These are phyloP conservation scores for Istiophorus platypterus DNA, from an alignment of 2,113 vertebrate species.

Conservation along the genomic window DNA sequence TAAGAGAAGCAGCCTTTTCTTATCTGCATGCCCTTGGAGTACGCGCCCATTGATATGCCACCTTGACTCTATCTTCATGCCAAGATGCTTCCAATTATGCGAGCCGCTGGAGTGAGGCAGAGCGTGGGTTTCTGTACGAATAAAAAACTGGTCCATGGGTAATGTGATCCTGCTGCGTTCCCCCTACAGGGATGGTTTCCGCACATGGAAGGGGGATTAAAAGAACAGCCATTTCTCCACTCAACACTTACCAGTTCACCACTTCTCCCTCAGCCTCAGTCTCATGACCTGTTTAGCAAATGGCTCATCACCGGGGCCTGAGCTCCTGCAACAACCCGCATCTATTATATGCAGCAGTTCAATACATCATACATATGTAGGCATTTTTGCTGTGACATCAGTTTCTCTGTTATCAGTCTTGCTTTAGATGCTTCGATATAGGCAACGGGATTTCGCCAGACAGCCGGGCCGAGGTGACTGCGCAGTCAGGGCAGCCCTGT, in stretches of 20 bases:
- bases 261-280: conserved; percentile 42
- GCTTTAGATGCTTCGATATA: conserved; percentile 19
- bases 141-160: conserved; percentile 74
- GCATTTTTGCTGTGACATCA: conserved; percentile 45
- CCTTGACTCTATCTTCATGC: conserved; percentile 86
- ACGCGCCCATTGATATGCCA: conserved; percentile 82
- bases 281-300: conserved; percentile 59
- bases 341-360: conserved; percentile 36
- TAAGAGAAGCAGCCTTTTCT: conserved; percentile 75
- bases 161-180: conserved; percentile 69
- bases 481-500: conserved; percentile 26
- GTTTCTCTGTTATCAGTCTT: conserved; percentile 51
- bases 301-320: conserved; percentile 32
- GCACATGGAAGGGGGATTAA: conserved; percentile 41
- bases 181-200: conserved; percentile 58
- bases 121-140: conserved; percentile 77
- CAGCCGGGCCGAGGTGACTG: conserved; percentile 20
- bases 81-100: conserved; percentile 87
- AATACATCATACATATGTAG: conserved; percentile 48
- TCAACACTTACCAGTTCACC: conserved; percentile 50
- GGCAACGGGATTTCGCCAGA: conserved; percentile 14
- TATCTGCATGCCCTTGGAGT: conserved; percentile 85
- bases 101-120: conserved; percentile 84
- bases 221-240: conserved; percentile 53
- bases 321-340: conserved; percentile 24